A percentile compares a stretch with the other conserved stretches of the same genome.
phyloP scores from a whole-genome alignment of 2,797 vertebrate species.

The Micropoecilia bifurca region DNA sequence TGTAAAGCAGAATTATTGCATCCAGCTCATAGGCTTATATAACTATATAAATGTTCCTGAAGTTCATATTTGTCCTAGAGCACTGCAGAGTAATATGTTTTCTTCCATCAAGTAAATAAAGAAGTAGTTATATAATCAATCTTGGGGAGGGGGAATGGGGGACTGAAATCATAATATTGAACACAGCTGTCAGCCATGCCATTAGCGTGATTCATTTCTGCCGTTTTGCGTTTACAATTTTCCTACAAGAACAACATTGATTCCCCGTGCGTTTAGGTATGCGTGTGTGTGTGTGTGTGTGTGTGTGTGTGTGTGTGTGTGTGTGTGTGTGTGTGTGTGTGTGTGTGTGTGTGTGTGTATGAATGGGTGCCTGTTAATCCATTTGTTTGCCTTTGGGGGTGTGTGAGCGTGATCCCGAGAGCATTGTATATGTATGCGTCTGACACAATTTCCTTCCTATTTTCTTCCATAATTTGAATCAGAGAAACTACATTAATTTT shows the following conservation, averaged over 20 bases:
- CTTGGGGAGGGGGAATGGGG: constrained; percentile 64
- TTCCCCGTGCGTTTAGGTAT: constrained; percentile 60
- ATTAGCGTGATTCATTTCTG: constrained; percentile 88
- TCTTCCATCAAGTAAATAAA: constrained; percentile 82
- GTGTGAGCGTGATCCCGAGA: constrained; percentile 54
- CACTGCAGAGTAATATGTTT: constrained; percentile 74
- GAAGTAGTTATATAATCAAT: constrained; percentile 85
- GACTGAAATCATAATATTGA: constrained; percentile 88
- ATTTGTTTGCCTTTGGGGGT: constrained; percentile 59
- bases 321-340: constrained; percentile 28
- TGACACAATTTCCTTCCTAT: constrained; percentile 84
- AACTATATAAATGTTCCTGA: constrained; percentile 58
- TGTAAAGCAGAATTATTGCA: constrained; percentile 30
- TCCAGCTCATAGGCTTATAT: constrained; percentile 30
- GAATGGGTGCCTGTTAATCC: constrained; percentile 38
- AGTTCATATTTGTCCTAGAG: constrained; percentile 69
- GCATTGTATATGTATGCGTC: constrained; percentile 69
- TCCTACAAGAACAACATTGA: constrained; percentile 84
- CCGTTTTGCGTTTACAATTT: constrained; percentile 86
- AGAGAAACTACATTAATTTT: constrained; percentile 84
- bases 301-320: constrained; percentile 10
- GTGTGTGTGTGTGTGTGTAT: constrained; percentile 17
- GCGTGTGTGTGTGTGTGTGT: constrained; percentile 37
- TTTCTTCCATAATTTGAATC: constrained; percentile 85
- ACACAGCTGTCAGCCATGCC: constrained; percentile 84